A percentile compares a stretch with the other conserved stretches of the same genome.
These are phyloP conservation scores for Passer domesticus DNA, from an alignment of 2,113 vertebrate species.

Conservation along the genomic window DNA sequence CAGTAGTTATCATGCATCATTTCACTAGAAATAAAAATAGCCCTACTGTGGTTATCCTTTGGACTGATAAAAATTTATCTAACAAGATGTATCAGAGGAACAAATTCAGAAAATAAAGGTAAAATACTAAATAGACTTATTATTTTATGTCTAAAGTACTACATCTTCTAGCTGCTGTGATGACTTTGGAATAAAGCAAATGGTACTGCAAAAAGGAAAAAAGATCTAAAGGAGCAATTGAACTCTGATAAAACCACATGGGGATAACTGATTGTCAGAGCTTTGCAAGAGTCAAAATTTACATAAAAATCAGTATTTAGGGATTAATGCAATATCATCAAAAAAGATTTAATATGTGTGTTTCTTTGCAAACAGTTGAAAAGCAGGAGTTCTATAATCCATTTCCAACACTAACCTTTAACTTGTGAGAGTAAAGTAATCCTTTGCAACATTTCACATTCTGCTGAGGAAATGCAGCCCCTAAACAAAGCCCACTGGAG, in stretches of 20 bases:
- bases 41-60: conserved; percentile 63
- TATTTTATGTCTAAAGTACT: conserved; percentile 51
- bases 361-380: conserved; percentile 65
- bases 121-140: conserved; percentile 56
- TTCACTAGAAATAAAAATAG: conserved; percentile 69
- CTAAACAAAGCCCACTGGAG: not conserved
- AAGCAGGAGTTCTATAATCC: conserved; percentile 35
- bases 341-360: conserved; percentile 59
- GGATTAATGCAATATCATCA: conserved; percentile 64
- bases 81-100: conserved; percentile 50
- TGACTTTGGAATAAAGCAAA: conserved; percentile 50
- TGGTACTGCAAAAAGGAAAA: conserved; percentile 21
- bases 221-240: conserved; percentile 56
- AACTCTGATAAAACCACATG: conserved; percentile 46
- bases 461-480: not conserved
- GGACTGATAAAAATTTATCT: conserved; percentile 67
- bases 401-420: conserved; percentile 62
- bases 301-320: conserved; percentile 63
- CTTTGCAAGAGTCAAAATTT: conserved; percentile 63
- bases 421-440: conserved; percentile 54
- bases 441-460: conserved; percentile 24
- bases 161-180: conserved; percentile 26
- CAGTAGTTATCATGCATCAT: conserved; percentile 53
- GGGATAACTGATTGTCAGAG: conserved; percentile 37
- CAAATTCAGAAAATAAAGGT: conserved; percentile 62